Base-by-base conservation (phyloP, 2,797 vertebrate species). In the Lepilemur septentrionalis region DNA sequence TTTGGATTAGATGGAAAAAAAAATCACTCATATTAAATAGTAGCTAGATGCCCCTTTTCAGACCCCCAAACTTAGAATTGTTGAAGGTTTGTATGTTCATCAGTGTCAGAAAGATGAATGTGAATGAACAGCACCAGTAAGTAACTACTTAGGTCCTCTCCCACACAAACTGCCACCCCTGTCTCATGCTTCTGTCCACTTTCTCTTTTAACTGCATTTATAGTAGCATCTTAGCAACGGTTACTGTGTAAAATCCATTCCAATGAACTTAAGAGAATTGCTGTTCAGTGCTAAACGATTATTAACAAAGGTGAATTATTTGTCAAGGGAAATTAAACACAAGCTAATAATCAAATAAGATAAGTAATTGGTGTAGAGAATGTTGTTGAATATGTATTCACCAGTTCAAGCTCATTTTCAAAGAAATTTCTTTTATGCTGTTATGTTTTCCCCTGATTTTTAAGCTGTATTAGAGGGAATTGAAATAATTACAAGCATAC, bases 261-360 rank as follows among this genome's bases (percentile, higher is more conserved):
- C 65, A 23, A 63, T 46, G 87, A 95, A 72, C 14, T 76, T 85
- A 82, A 0, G 46, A 94, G 28, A 52, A 84, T 76, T 92, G 18
- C 91, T 97, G 97, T 95, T 63, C 93, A 90, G 48, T 96, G 15
- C 85, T 97, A 95, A 98, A 73, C 96, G 96, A 88, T 97, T 94
- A 91, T 94, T 98, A 96, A 89, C 91, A 85, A 95, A 97, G 65
- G 88, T 97, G 84, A 98, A 57, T 95, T 97, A 65, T 97, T 97
- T 98, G 92, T 95, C 87, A 96, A 52, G 96, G 93, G 93, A 98
- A 98, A 98, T 97, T 90, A 98, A 98, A 96, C 91, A 95, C 87
- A 97, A 98, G 72, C 87, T 94, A 97, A 82, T 61, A 89, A 97
- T 97, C 93, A 95, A 96, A 73, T 97, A 97, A 98, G 97, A 81